Evolutionary conservation across 2,888 invertebrate genomes (phyloP).

Genomic region (Torymus tubicola): DNA sequence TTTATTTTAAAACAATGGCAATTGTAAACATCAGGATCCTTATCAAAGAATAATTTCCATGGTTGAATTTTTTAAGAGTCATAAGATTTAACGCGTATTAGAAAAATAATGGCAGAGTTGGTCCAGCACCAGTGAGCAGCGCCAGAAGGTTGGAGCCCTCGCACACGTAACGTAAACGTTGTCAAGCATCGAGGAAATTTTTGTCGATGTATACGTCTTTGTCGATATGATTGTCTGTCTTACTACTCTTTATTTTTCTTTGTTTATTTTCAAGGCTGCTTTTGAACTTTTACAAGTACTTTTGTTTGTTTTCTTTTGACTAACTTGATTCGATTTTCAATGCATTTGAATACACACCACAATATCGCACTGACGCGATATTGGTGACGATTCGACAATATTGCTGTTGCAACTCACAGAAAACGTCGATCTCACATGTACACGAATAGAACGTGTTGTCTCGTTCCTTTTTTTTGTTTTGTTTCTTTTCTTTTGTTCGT

Average conservation of each 20-base stretch:
- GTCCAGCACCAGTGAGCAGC: slow-evolving; percentile 62
- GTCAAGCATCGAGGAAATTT: slow-evolving; percentile 53
- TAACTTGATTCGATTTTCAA: slow-evolving; percentile 22
- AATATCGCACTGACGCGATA: no score
- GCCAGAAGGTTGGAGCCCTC: slow-evolving; percentile 60
- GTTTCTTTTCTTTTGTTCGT: slow-evolving; percentile 9
- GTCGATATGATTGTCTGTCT: slow-evolving; percentile 46
- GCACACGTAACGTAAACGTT: slow-evolving; percentile 60
- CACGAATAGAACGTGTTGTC: slow-evolving; percentile 6
- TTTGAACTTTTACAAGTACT: slow-evolving; percentile 37
- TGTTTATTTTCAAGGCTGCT: slow-evolving; percentile 47
- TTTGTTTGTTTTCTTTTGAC: slow-evolving; percentile 20
- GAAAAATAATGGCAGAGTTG: slow-evolving; percentile 21
- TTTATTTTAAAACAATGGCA: not conserved
- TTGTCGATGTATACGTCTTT: slow-evolving; percentile 55
- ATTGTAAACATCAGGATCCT: no score
- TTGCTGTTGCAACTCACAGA: slow-evolving; percentile 39
- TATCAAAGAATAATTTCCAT: no score
- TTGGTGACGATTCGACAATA: slow-evolving; percentile 14
- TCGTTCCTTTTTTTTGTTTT: slow-evolving; percentile 13
- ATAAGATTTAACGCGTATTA: not conserved
- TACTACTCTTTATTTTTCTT: slow-evolving; percentile 17
- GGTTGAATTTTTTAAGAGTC: no score
- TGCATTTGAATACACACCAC: slow-evolving; percentile 1
- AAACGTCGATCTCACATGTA: slow-evolving; percentile 41